A percentile compares a stretch with the other conserved stretches of the same genome.
phyloP scores from a whole-genome alignment of 2,888 invertebrate genomes.

The Mythimna albipuncta region DNA sequence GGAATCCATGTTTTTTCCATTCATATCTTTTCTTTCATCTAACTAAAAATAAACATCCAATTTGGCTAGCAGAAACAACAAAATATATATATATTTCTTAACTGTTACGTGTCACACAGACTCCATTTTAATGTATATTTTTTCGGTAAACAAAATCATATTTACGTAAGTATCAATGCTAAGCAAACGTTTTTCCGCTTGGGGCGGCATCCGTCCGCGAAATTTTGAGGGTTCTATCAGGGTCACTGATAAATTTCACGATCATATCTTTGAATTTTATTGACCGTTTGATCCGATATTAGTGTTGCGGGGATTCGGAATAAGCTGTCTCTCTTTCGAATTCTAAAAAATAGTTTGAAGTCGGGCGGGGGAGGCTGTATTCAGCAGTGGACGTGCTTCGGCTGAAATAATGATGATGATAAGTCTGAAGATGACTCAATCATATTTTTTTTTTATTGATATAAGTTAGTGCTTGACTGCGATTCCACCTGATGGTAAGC shows the following conservation, averaged over 20 bases:
- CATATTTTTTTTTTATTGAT: too few relatives aligned
- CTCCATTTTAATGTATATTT: slow-evolving; percentile 49
- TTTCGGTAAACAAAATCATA: slow-evolving; percentile 52
- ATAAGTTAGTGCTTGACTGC: too few relatives aligned
- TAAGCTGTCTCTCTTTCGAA: background rate
- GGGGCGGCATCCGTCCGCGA: slow-evolving; percentile 68
- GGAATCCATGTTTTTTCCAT: too few relatives aligned
- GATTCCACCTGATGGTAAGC: too few relatives aligned
- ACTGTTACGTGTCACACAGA: slow-evolving; percentile 24
- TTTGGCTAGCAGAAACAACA: slow-evolving; percentile 19
- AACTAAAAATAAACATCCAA: slow-evolving; percentile 9
- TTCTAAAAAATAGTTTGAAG: background rate
- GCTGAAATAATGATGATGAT: too few relatives aligned
- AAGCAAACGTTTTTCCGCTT: slow-evolving; percentile 66
- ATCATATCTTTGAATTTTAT: slow-evolving; percentile 82
- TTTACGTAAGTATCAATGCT: slow-evolving; percentile 63
- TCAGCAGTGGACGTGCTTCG: too few relatives aligned
- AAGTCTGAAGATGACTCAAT: too few relatives aligned
- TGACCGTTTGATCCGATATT: slow-evolving; percentile 80
- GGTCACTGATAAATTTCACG: slow-evolving; percentile 77
- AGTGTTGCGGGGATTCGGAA: slow-evolving; percentile 17
- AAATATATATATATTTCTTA: slow-evolving; percentile 1
- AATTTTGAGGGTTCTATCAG: slow-evolving; percentile 72
- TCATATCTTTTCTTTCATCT: background rate
- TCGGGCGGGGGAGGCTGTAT: too few relatives aligned